These are phyloP conservation scores for Coregonus suidteri DNA, from an alignment of 2,797 vertebrate genomes.

Conservation along the genomic window DNA sequence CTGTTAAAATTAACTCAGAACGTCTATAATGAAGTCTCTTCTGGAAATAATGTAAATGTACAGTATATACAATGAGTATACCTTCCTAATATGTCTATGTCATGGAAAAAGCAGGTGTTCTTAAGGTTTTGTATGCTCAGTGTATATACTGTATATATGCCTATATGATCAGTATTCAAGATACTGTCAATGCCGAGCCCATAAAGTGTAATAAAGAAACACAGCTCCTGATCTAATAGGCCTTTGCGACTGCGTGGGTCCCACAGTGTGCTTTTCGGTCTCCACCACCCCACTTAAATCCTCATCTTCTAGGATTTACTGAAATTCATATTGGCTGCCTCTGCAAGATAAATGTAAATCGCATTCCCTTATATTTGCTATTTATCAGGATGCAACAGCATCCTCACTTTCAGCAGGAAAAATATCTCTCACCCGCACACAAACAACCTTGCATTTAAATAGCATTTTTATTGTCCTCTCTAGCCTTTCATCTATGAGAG, in stretches of 20 bases:
- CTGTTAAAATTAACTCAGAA: not conserved
- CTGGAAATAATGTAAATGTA: constrained; percentile 9
- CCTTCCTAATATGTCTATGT: no score
- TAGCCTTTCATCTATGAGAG: constrained; percentile 76
- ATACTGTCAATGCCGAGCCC: constrained; percentile 31
- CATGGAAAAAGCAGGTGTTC: no score
- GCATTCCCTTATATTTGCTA: constrained; percentile 81
- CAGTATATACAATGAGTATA: no score
- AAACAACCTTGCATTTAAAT: constrained; percentile 84
- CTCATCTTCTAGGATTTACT: constrained; percentile 75
- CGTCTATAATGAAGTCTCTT: constrained; percentile 13
- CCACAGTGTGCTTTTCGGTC: constrained; percentile 43
- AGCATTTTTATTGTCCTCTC: constrained; percentile 81
- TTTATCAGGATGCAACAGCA: constrained; percentile 83
- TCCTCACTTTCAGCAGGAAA: constrained; percentile 78
- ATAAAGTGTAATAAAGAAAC: constrained; percentile 37
- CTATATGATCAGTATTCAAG: constrained; percentile 22
- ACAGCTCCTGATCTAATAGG: constrained; percentile 36
- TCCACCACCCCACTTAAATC: constrained; percentile 58
- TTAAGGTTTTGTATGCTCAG: not conserved
- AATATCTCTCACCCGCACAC: constrained; percentile 82
- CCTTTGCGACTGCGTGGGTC: constrained; percentile 32
- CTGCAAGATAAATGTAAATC: constrained; percentile 85
- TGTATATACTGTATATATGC: constrained; percentile 21
- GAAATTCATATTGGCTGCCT: constrained; percentile 88